Percentiles rank a stretch among this genome's conserved stretches.
These are phyloP conservation scores for Lepidocyrtoides sp. DNA, from an alignment of 2,888 invertebrate genomes.

Conservation along the genomic window DNA sequence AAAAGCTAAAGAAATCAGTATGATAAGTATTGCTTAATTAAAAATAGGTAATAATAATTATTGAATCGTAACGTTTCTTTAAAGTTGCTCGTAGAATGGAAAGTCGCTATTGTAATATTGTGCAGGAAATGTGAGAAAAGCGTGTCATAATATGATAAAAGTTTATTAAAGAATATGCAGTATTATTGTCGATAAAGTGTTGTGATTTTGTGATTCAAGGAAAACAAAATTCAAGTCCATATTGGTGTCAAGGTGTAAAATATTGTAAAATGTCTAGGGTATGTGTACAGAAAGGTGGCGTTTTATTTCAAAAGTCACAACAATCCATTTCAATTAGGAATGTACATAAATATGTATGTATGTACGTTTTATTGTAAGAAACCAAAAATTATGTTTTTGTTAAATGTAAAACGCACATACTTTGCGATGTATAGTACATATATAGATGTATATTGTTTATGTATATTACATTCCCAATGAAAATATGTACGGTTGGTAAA, in stretches of 20 bases:
- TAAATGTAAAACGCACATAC: no score
- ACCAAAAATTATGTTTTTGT: no score
- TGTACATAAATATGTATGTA: neutral
- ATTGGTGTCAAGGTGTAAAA: neutral
- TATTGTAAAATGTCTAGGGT: neutral
- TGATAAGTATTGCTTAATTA: no score
- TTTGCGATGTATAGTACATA: neutral
- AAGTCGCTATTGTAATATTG: no score
- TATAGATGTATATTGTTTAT: neutral
- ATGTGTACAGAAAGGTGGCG: no score
- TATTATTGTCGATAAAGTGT: constrained; percentile 50
- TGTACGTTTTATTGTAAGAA: neutral
- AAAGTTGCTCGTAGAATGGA: no score
- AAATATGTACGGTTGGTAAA: no score
- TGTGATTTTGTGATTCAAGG: constrained; percentile 54
- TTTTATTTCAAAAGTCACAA: no score
- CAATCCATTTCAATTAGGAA: neutral
- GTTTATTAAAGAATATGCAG: constrained; percentile 1
- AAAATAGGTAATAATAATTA: no score
- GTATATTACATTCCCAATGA: neutral
- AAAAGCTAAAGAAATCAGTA: no score
- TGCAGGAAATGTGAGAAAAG: no score
- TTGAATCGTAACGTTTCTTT: no score
- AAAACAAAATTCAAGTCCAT: constrained; percentile 15
- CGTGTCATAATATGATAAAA: neutral